These are phyloP conservation scores for Melikaiella ostensackeni DNA, from an alignment of 2,888 invertebrate genomes.

Conservation along the genomic window DNA sequence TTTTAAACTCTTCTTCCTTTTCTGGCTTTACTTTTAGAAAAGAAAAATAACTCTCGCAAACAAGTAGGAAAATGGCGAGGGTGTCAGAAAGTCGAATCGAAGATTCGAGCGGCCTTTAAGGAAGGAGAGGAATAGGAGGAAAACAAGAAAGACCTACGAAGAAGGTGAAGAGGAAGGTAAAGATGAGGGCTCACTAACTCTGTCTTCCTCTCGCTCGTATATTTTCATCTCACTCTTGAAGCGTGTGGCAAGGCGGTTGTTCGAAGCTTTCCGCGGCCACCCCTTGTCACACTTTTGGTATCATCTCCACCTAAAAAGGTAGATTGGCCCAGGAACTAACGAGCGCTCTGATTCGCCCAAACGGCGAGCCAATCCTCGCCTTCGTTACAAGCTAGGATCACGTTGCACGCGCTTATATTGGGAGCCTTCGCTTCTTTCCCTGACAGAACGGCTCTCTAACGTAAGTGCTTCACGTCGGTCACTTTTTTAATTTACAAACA, in stretches of 20 bases:
- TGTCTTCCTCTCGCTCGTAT: slow-evolving; percentile 61
- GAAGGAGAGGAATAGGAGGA: not conserved
- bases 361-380: slow-evolving; percentile 75
- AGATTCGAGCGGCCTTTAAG: not conserved
- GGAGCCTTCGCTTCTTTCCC: slow-evolving; percentile 84
- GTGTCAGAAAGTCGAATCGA: slow-evolving; percentile 2
- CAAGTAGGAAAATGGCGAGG: not conserved
- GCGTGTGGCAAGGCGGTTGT: slow-evolving; percentile 54
- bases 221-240: slow-evolving; percentile 72
- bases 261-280: slow-evolving; percentile 59
- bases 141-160: not conserved
- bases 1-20: not conserved
- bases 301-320: slow-evolving; percentile 83
- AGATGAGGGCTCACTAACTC: slow-evolving; percentile 37
- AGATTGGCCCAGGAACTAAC: slow-evolving; percentile 79
- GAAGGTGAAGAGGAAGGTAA: not conserved
- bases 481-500: slow-evolving; percentile 38
- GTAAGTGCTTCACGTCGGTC: slow-evolving; percentile 84
- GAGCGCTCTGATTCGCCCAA: slow-evolving; percentile 77
- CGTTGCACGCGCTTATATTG: slow-evolving; percentile 90
- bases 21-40: not conserved
- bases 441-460: slow-evolving; percentile 98
- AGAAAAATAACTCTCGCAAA: not conserved
- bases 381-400: slow-evolving; percentile 82
- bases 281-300: slow-evolving; percentile 76